Evolutionary conservation across 2,113 vertebrate species (phyloP).

Genomic region (Danionella cerebrum): DNA sequence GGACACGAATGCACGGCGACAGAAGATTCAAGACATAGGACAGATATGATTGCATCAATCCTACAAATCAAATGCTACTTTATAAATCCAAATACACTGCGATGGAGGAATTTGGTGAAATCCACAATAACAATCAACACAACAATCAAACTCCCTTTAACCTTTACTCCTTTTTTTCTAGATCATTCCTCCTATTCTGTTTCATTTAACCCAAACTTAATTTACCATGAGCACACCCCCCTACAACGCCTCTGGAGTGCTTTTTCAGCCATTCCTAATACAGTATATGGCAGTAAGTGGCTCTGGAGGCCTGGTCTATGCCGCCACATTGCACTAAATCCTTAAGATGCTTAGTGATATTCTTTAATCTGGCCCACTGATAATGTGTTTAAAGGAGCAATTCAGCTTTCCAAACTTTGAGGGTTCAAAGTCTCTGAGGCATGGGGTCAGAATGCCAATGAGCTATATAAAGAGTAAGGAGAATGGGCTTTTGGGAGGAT

Average conservation of each 20-base stretch:
- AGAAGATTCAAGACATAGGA: not conserved
- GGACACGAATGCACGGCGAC: not conserved
- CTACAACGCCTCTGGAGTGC: constrained; percentile 29
- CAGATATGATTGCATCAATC: constrained; percentile 10
- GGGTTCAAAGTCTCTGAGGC: constrained; percentile 69
- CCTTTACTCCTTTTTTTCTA: constrained; percentile 26
- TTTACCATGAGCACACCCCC: constrained; percentile 29
- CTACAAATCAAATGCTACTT: not conserved
- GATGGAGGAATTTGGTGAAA: not conserved
- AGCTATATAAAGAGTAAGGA: constrained; percentile 69
- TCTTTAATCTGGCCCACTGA: constrained; percentile 66
- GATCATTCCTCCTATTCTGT: constrained; percentile 29
- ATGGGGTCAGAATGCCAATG: constrained; percentile 72
- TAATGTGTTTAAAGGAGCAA: constrained; percentile 76
- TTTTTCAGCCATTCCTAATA: constrained; percentile 44
- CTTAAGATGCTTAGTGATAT: constrained; percentile 71
- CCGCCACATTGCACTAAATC: constrained; percentile 66
- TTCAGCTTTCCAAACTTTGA: constrained; percentile 68
- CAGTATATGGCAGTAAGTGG: constrained; percentile 51
- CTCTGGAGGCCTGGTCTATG: constrained; percentile 44
- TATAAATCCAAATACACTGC: not conserved
- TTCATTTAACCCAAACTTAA: constrained; percentile 34
- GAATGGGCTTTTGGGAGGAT: constrained; percentile 66
- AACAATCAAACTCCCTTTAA: constrained; percentile 16
- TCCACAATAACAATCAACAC: constrained; percentile 10